Percentiles rank a stretch among this genome's conserved stretches.
Evolutionary conservation across 2,797 vertebrate genomes (phyloP).

Genomic region (Anguilla obscura): DNA sequence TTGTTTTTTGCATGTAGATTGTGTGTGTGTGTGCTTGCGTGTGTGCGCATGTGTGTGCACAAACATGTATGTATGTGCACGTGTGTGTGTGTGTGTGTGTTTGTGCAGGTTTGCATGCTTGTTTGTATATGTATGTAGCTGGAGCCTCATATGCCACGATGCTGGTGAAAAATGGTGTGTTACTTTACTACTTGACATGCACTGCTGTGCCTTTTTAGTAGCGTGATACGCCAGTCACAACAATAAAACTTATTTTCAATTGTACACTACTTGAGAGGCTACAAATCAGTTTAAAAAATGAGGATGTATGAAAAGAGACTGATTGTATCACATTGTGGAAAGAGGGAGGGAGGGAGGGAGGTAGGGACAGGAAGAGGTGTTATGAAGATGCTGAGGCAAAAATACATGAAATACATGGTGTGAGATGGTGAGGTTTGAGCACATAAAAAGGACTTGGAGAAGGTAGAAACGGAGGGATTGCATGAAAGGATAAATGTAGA

Average conservation of each 20-base stretch:
- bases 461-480: conserved; percentile 28
- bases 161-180: neutral
- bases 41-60: neutral
- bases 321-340: neutral
- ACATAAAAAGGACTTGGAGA: conserved; percentile 41
- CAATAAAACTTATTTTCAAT: conserved; percentile 11
- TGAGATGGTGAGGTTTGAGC: neutral
- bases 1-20: neutral
- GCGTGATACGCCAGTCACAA: neutral
- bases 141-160: neutral
- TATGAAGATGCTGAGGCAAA: conserved; percentile 24
- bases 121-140: conserved; percentile 30
- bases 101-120: conserved; percentile 53
- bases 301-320: neutral
- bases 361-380: conserved; percentile 30
- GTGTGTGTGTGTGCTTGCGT: neutral
- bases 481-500: conserved; percentile 32
- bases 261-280: neutral
- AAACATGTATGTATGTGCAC: neutral
- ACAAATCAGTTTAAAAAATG: neutral
- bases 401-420: conserved; percentile 1
- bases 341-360: conserved; percentile 21
- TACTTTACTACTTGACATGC: neutral
- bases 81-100: conserved; percentile 15
- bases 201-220: neutral